Base-by-base conservation (phyloP, 2,888 invertebrate species). In the Timema podura region DNA sequence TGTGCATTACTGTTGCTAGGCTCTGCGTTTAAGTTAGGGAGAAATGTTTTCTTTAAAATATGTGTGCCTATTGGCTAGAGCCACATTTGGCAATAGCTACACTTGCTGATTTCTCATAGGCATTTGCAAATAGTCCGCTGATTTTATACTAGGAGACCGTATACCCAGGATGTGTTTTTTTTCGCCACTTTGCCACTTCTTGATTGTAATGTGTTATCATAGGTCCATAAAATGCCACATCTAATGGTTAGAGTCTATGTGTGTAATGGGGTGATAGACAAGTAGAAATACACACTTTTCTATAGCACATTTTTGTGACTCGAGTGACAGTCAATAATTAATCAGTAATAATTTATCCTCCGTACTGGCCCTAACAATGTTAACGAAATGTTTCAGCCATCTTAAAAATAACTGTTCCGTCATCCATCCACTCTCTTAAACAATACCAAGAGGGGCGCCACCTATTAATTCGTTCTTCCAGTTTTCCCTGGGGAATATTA, bases 381-480 rank as follows among this genome's bases (percentile, higher is more conserved):
- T 64, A 3, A 10, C 5, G 45, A 72, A 76, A 15, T 71, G 65
- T 16, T 71, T 13, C 16, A 75, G 46, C 69, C 72, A 75, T 16
- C 11, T 44, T 0, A 74, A n/a, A 68, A 74, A 74, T 46, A 72
- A 9, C 0, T 75, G 69, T 9, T 51, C 70, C 57, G 68, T 75
- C 68, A 76, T 76, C 74, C 74, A 75, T 5, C 75, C 75, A 59
- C 59, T 75, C 51, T 67, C 6, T 48, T 49, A 64, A 7, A 70
- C 67, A 45, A 72, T 67, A 54, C 54, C 74, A 46, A 73, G 13
- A 44, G 76, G 75, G 57, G 75, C 75, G 13, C 48, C 65, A 7
- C 72, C 65, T 73, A 75, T 75, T 3, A 76, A 64, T 11, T 73
- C 67, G 7, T 59, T 69, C 71, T 75, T 74, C 71, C 74, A 72